These are phyloP conservation scores for Pimpla rufipes DNA, from an alignment of 2,888 invertebrate genomes.

Conservation along the genomic window DNA sequence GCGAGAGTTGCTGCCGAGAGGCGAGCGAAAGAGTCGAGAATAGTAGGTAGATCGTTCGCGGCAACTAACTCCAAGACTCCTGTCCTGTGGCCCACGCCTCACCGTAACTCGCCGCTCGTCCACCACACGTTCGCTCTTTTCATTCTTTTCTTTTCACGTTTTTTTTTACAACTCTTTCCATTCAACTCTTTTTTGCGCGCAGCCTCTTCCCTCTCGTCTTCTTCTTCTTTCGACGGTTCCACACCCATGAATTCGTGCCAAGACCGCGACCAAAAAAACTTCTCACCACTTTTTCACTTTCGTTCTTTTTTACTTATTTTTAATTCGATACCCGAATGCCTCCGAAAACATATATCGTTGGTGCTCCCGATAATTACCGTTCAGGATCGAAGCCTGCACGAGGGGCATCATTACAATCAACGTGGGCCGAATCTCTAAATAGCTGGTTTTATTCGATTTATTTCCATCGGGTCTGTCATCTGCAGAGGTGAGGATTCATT, in stretches of 20 bases:
- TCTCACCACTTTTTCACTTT: slow-evolving; percentile 32
- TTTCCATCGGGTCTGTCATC: slow-evolving; percentile 14
- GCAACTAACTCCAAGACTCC: slow-evolving; percentile 45
- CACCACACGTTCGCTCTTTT: slow-evolving; percentile 45
- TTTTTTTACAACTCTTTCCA: slow-evolving; percentile 32
- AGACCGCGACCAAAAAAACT: slow-evolving; percentile 7
- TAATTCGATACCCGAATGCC: slow-evolving; percentile 54
- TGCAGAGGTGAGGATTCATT: not conserved
- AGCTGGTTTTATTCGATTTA: slow-evolving; percentile 36
- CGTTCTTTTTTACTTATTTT: slow-evolving; percentile 26
- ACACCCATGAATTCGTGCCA: slow-evolving; percentile 44
- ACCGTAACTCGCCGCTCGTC: slow-evolving; percentile 44
- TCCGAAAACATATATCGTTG: slow-evolving; percentile 63
- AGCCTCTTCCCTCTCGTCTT: slow-evolving; percentile 23
- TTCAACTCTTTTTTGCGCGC: slow-evolving; percentile 30
- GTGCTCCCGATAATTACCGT: slow-evolving; percentile 62
- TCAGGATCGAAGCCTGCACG: slow-evolving; percentile 54
- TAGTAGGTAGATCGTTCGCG: slow-evolving; percentile 34
- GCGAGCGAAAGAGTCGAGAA: slow-evolving; percentile 40
- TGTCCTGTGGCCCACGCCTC: slow-evolving; percentile 56
- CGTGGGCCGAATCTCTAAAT: slow-evolving; percentile 62
- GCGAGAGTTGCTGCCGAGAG: slow-evolving; percentile 58
- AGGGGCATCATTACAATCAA: slow-evolving; percentile 62
- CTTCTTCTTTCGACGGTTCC: slow-evolving; percentile 54
- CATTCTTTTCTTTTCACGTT: slow-evolving; percentile 26